Base-by-base conservation (phyloP, 2,888 invertebrate genomes). In the Isotomurus palustris region DNA sequence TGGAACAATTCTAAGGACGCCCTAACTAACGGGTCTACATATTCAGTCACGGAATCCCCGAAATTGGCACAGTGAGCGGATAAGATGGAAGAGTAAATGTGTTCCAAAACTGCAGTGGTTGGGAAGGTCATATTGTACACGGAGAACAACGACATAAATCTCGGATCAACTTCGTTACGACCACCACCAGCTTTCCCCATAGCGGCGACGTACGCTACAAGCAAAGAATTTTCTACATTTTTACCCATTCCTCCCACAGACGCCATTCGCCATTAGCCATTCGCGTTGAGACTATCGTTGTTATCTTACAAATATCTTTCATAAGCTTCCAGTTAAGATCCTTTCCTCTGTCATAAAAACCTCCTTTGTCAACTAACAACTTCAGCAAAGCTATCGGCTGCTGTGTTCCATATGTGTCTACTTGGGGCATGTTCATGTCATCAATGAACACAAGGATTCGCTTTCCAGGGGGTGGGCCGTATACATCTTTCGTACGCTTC, bases 341-440 rank as follows among this genome's bases (percentile, higher is more conserved):
- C 74, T 90, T 91, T 25, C 87, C 89, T 53, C 91, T 79, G 75
- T 91, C 91, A 73, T 91, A 94, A 75, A 92, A 84, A 19, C 94
- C 94, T 54, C 87, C 87, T 61, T 84, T 82, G 76, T 94, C 92
- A 62, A 94, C 83, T n/a, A 95, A 75, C 12, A 92, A 77, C 74
- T 93, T 94, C n/a, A 95, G 76, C 35, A 94, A 77, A 0, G 93
- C 94, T 68, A 93, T 91, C 0, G 94, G 93, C 73, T 94, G 94
- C 73, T 94, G 94, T 0, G 92, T 93, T 0, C 93, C 93, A 73
- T 93, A 93, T 0, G 82, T 84, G 73, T 91, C 90, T 48, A 78
- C 78, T 77, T 78, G 60, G 4, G 64, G 66, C 36, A 57, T 45
- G 38, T 49, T 27, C 21, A 52, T 50, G 73, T 95, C 93, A 73